Evolutionary conservation across 2,113 vertebrate genomes (phyloP), one percentile per base, ranked within the genome.

Genomic region (Gymnobelideus leadbeateri): DNA sequence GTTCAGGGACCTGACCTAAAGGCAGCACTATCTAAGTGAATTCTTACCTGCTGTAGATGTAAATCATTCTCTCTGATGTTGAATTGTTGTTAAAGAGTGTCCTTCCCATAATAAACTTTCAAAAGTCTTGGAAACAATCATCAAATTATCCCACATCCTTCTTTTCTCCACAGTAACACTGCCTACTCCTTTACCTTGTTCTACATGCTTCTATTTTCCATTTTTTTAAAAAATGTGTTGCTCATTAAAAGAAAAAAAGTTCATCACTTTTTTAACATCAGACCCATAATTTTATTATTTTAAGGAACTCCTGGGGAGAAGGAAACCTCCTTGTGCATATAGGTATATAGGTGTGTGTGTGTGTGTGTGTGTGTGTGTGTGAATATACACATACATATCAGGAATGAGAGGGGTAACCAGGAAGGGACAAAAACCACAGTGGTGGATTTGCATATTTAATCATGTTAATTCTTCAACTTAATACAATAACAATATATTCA

Each of bases 381-480:
- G 51, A n/a, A n/a, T 55, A 8, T 25, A 8, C 3, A 7, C 24
- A 12, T 61, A 4, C 37, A n/a, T n/a, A 14, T 68, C 37, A 68
- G 4, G 61, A 68, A 68, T 37, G 37, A 84, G 68, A 84, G 37
- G 16, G n/a, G n/a, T 84, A 84, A 84, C 31, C n/a, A 26, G 24
- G 37, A 31, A 61, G 37, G 68, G 68, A n/a, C 6, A n/a, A n/a
- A 19, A 43, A 43, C 37, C 61, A 61, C 68, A 84, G 12, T 84
- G 37, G 37, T 84, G 5, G 6, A 84, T 84, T 84, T 84, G 68
- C 68, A 84, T 84, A 43, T 93, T 91, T 61, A 95, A 95, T 49
- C 55, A 94, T 93, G 25, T 23, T 23, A 14, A 46, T 43, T 54
- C 92, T 91, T 95, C 92, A 92, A 90, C 47, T 93, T 94, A 84